phyloP scores from a whole-genome alignment of 2,888 invertebrate genomes.

The Ctena decussata region DNA sequence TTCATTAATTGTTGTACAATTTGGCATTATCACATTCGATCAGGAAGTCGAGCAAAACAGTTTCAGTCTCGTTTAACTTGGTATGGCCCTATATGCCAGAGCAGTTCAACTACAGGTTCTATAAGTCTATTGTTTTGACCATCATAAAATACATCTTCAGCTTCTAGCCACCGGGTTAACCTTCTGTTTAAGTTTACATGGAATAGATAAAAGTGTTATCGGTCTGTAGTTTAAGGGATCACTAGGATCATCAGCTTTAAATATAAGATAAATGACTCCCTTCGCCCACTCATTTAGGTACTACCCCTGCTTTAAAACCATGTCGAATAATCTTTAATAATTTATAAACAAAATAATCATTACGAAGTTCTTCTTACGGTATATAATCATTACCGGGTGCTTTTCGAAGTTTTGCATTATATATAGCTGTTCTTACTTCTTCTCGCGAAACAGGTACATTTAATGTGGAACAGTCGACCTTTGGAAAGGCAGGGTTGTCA shows the following conservation, averaged over 20 bases:
- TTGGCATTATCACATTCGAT: too few species aligned
- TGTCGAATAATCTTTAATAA: too few species aligned
- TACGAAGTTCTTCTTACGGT: too few species aligned
- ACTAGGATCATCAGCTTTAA: constrained; percentile 14
- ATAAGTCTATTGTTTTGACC: too few species aligned
- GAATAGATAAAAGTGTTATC: constrained; percentile 18
- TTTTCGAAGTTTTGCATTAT: background rate
- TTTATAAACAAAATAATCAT: too few species aligned
- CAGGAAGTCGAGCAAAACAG: too few species aligned
- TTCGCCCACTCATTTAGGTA: constrained; percentile 5
- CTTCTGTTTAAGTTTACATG: constrained; percentile 29
- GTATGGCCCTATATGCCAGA: too few species aligned
- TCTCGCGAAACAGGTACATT: background rate
- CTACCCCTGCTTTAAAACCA: too few species aligned
- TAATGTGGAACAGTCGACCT: background rate
- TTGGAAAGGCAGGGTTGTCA: background rate
- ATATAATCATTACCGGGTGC: background rate
- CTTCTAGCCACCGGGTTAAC: constrained; percentile 12
- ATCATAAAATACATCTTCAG: background rate
- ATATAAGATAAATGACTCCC: constrained; percentile 10
- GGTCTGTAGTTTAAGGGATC: constrained; percentile 33
- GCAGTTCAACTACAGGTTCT: too few species aligned
- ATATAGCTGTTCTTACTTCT: background rate
- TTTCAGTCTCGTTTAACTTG: too few species aligned
- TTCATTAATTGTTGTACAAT: too few species aligned